These are phyloP conservation scores for Drosophila punjabiensis DNA, from an alignment of 1,140 invertebrate species.

Conservation along the genomic window DNA sequence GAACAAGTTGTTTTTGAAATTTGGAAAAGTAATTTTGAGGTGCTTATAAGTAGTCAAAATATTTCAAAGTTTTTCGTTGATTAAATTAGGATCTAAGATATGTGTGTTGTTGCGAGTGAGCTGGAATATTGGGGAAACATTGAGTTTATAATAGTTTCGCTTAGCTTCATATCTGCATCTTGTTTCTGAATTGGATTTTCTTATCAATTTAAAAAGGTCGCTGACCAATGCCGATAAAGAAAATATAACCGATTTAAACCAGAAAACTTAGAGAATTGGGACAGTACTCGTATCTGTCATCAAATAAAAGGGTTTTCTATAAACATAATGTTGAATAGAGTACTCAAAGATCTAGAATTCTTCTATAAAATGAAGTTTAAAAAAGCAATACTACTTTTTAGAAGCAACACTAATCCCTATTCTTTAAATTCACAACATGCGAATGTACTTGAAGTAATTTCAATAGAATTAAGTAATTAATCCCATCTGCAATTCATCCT, in stretches of 20 bases:
- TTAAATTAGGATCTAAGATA: background rate
- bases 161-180: too few species aligned
- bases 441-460: background rate
- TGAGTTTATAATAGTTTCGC: too few species aligned
- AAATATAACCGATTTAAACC: too few species aligned
- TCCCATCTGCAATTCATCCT: background rate
- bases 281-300: background rate
- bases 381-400: background rate
- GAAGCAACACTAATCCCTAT: background rate
- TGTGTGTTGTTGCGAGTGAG: too few species aligned
- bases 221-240: too few species aligned
- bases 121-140: too few species aligned
- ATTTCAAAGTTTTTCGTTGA: background rate
- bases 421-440: too few species aligned
- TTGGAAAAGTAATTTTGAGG: background rate
- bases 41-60: background rate
- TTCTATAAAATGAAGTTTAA: background rate
- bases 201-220: too few species aligned
- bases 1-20: background rate
- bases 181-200: too few species aligned
- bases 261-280: background rate
- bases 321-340: background rate
- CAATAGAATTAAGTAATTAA: background rate
- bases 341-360: background rate
- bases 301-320: background rate